Evolutionary conservation across 1,140 invertebrate genomes (phyloP), one percentile per base, ranked within the genome.

Genomic region (Coenobita brevimanus): DNA sequence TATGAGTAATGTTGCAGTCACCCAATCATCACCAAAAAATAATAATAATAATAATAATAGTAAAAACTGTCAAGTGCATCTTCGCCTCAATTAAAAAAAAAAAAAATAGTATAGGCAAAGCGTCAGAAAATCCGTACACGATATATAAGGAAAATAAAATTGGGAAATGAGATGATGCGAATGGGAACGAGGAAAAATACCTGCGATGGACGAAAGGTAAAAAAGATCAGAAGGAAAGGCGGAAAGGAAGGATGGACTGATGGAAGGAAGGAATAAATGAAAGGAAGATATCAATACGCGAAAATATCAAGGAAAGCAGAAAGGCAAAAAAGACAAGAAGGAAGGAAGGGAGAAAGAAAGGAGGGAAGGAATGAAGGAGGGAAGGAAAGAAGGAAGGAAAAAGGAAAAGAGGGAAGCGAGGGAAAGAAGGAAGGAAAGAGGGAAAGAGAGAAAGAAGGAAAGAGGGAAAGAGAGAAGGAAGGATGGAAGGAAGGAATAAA

Each of bases 401-500:
- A 36, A 27, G n/a, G 21, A 36, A 36, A 36, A 71, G 15, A 17
- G 54, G 64, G 54, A 81, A n/a, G 21, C 2, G 3, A 30, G 13
- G 1, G 38, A 33, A 81, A 17, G 57, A 62, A 62, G 33, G 0
- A 15, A 38, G 57, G 4, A 46, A 81, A 54, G 3, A 3, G 24
- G 54, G 33, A 38, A 3, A 24, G 54, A 1, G 73, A 76, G 33
- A 60, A 36, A 17, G 24, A 30, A 24, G 27, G 54, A 81, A 57
- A 62, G 78, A 81, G 27, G 38, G 54, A 62, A 57, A 38, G 24
- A 36, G 50, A 81, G 50, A 62, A 6, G 36, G 30, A 81, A 57
- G 38, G 78, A 60, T 50, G 64, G 78, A 81, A 30, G 64, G 78
- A 60, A 46, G 54, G 75, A 78, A 46, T 46, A 46, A 46, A 46